Conservation (phyloP, 2,797 vertebrate genomes). For the Falco columbarius region DNA sequence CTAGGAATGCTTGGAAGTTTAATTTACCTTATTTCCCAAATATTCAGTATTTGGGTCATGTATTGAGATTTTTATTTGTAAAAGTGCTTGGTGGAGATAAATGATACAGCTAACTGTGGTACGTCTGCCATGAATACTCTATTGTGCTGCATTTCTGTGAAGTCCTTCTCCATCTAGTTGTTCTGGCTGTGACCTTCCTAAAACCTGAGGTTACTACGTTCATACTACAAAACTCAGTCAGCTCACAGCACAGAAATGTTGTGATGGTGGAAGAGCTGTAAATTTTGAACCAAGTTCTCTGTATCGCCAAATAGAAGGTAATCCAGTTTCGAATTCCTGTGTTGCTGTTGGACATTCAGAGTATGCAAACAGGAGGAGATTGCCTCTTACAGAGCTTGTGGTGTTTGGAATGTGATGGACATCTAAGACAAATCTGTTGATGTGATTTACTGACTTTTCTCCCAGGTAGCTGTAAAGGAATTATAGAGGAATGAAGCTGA, state of each 20-base stretch:
- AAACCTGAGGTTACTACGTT: neutral
- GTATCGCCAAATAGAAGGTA: neutral
- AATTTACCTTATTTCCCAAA: neutral
- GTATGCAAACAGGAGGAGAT: neutral
- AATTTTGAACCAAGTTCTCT: neutral
- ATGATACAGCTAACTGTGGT: neutral
- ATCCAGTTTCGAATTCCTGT: neutral
- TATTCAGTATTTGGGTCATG: neutral
- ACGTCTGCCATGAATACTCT: neutral
- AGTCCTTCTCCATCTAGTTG: neutral
- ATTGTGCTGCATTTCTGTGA: neutral
- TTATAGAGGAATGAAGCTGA: too few relatives aligned
- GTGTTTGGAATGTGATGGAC: neutral
- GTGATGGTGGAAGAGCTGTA: neutral
- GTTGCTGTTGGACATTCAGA: neutral
- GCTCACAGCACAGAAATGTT: neutral
- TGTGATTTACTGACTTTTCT: fast-evolving
- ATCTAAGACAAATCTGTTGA: neutral
- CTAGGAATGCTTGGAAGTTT: neutral
- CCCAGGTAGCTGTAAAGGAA: too few relatives aligned
- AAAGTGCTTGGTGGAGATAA: neutral
- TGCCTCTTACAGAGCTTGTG: neutral
- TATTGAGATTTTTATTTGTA: neutral
- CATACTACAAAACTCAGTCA: neutral
- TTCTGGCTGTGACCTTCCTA: neutral